phyloP scores from a whole-genome alignment of 2,888 invertebrate species.

The Tachystola acroxantha region DNA sequence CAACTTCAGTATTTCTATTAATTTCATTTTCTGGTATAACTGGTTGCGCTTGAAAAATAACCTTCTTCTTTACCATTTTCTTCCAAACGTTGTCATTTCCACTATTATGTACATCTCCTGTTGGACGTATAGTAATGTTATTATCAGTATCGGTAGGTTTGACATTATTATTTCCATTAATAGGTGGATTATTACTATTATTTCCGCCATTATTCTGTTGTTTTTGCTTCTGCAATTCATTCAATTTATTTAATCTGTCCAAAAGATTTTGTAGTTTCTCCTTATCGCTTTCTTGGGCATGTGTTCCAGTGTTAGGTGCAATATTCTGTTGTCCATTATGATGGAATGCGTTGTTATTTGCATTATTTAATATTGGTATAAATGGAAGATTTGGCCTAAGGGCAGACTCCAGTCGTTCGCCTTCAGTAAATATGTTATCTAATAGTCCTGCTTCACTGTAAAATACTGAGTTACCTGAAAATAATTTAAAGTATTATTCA shows the following conservation, averaged over 20 bases:
- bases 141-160: not conserved
- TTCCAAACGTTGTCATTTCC: constrained; percentile 8
- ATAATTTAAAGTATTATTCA: not conserved
- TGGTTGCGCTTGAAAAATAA: constrained; percentile 31
- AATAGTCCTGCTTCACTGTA: not conserved
- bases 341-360: too few relatives aligned
- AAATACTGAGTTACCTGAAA: constrained; percentile 2
- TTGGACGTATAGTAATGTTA: not conserved
- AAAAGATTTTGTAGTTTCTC: constrained; percentile 17
- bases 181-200: too few relatives aligned
- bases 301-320: not conserved
- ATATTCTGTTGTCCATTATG: not conserved
- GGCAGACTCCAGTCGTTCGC: not conserved
- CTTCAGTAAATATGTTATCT: not conserved
- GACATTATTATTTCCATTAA: not conserved
- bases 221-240: constrained; percentile 21
- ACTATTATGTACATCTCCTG: not conserved
- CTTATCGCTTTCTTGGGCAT: not conserved
- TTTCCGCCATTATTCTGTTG: constrained; percentile 8
- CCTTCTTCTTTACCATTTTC: constrained; percentile 19
- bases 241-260: constrained; percentile 26
- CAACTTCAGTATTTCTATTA: constrained; percentile 16
- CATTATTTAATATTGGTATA: too few relatives aligned
- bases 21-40: constrained; percentile 33
- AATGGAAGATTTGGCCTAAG: not conserved